Evolutionary conservation across 2,797 vertebrate genomes (phyloP).

Genomic region (Rhabdomys pumilio): DNA sequence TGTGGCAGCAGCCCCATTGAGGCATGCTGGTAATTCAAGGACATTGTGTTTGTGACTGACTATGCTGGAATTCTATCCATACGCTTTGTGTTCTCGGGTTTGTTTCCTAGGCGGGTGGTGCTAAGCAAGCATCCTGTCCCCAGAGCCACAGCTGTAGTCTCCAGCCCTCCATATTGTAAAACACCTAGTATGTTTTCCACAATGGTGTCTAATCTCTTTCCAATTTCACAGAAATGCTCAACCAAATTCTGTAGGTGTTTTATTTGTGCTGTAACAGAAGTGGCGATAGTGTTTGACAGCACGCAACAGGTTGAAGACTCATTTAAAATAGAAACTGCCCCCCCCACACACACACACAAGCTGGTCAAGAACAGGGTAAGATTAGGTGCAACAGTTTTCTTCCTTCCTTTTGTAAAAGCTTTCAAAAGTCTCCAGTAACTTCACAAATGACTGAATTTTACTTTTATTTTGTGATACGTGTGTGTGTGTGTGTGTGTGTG

Average conservation of each 20-base stretch:
- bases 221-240: constrained; percentile 13
- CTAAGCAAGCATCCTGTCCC: not conserved
- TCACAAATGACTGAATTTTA: constrained; percentile 30
- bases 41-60: constrained; percentile 26
- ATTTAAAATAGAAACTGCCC: not conserved
- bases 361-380: not conserved
- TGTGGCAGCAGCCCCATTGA: not conserved
- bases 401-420: not conserved
- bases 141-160: not conserved
- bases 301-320: not conserved
- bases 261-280: not conserved
- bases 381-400: not conserved
- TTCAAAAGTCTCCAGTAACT: constrained; percentile 1
- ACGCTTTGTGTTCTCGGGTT: not conserved
- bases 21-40: constrained; percentile 17
- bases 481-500: not conserved
- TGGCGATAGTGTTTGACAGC: not conserved
- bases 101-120: not conserved
- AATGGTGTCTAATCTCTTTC: not conserved
- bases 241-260: not conserved
- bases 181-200: not conserved
- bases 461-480: not conserved
- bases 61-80: not conserved
- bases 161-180: not conserved
- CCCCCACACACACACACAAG: not conserved